Base-by-base conservation (phyloP, 2,113 vertebrate species). In the Scytalopus superciliaris region DNA sequence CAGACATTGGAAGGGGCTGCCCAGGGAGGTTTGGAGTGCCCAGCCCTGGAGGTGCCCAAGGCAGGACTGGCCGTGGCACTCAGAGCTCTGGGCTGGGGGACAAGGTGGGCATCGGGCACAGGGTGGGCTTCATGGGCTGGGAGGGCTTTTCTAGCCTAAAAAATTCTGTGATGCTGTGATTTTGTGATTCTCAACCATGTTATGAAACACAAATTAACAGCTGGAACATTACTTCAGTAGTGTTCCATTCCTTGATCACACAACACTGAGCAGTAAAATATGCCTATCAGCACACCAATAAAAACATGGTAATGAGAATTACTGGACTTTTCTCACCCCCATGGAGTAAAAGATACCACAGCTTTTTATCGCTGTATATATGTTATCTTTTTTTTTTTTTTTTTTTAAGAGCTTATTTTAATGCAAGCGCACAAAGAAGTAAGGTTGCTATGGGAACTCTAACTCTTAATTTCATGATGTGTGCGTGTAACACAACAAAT, bases 361-460 rank as follows among this genome's bases (percentile, higher is more conserved):
- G 39, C 77, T 94, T 83, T 75, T 27, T 77, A 49, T 49, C 37
- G 35, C 31, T 49, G 14, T 37, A 72, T 72, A 28, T 80, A 79
- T 79, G 56, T 77, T 68, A 64, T 10, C 6, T 11, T 57, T 50
- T 33, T 19, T 40, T 14, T 13, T n/a, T n/a, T 64, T 60, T 49
- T 89, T 70, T 52, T 57, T 76, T 13, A 66, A 86, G 79, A 89
- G 59, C 72, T 90, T 84, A 74, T 95, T 91, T 94, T 93, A 87
- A 94, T 93, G 78, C 69, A 84, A 93, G 78, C 1, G 19, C 72
- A 76, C 53, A 96, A 83, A 96, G 85, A 84, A 96, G 66, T 87
- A 85, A 80, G 85, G 96, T 97, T 97, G 89, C 95, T 83, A 96
- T 97, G 96, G 96, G 44, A 97, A 96, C 96, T 23, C 79, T 59